Conservation (phyloP, 2,113 vertebrate species). For the Apistogramma diplotaenia region DNA sequence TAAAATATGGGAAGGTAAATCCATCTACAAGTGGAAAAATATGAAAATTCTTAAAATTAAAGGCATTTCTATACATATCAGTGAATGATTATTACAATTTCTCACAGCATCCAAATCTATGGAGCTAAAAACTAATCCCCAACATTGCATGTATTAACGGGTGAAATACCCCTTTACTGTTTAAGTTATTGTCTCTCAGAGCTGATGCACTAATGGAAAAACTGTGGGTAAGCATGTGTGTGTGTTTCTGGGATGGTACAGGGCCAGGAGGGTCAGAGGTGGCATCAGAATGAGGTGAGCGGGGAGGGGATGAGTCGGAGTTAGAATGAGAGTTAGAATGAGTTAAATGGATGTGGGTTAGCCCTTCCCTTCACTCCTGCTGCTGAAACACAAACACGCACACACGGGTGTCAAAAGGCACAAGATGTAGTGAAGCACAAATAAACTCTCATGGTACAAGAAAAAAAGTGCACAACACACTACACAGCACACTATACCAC, state of each 20-base stretch:
- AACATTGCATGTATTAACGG: not conserved
- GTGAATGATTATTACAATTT: not conserved
- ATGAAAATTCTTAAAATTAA: too few species aligned
- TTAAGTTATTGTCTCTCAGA: not conserved
- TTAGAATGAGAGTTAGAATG: constrained; percentile 54
- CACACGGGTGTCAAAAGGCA: constrained; percentile 43
- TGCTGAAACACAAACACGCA: constrained; percentile 22
- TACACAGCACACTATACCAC: constrained; percentile 30
- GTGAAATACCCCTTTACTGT: constrained; percentile 52
- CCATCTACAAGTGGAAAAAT: not conserved
- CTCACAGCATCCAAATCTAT: not conserved
- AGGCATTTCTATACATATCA: not conserved
- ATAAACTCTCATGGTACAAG: constrained; percentile 28
- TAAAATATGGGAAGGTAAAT: not conserved
- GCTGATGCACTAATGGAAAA: not conserved
- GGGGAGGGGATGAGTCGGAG: constrained; percentile 36
- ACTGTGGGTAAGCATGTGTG: constrained; percentile 14
- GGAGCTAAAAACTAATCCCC: not conserved
- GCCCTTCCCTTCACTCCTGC: constrained; percentile 68
- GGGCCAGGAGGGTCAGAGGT: constrained; percentile 39
- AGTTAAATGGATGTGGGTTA: constrained; percentile 55
- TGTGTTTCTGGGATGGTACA: constrained; percentile 69
- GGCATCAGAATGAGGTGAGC: constrained; percentile 53
- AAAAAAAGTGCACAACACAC: constrained; percentile 2
- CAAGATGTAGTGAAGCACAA: constrained; percentile 54